Evolutionary conservation across 1,140 invertebrate species (phyloP).

Genomic region (Ceratosolen fusciceps): DNA sequence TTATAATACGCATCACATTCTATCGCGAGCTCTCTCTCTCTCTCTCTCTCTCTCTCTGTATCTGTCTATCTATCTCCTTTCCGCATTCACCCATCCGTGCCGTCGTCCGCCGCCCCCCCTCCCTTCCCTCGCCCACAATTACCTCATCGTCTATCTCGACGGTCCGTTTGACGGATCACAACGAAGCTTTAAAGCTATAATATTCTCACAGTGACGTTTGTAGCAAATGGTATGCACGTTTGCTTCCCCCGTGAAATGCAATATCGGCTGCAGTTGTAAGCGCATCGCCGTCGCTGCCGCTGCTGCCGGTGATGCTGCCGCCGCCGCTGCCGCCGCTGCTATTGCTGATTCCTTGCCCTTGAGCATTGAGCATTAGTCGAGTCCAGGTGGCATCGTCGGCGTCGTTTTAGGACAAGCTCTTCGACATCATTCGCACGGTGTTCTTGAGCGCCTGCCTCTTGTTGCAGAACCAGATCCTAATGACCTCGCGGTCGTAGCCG

Average conservation of each 20-base stretch:
- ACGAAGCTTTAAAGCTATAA: slow-evolving; percentile 50
- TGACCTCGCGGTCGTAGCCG: slow-evolving; percentile 97
- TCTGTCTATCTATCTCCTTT: not conserved
- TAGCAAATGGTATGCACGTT: slow-evolving; percentile 34
- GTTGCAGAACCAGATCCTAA: slow-evolving; percentile 99
- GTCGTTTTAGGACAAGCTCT: slow-evolving; percentile 74
- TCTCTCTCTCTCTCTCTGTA: slow-evolving; percentile 9
- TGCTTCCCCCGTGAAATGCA: slow-evolving; percentile 39
- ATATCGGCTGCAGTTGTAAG: slow-evolving; percentile 33
- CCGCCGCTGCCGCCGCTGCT: not conserved
- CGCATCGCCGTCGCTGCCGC: not conserved
- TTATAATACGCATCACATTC: slow-evolving; percentile 16
- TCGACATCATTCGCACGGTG: slow-evolving; percentile 92
- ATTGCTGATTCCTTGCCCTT: slow-evolving; percentile 9
- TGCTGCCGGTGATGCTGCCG: not conserved
- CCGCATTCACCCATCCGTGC: not conserved
- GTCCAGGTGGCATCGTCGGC: slow-evolving; percentile 50
- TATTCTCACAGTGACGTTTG: slow-evolving; percentile 42
- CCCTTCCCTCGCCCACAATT: not conserved
- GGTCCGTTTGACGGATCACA: slow-evolving; percentile 47
- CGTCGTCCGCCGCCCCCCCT: slow-evolving; percentile 14
- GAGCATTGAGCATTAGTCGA: slow-evolving; percentile 41
- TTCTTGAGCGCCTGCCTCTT: slow-evolving; percentile 97
- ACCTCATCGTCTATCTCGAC: slow-evolving; percentile 19
- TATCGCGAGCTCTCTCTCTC: not conserved